Conservation (phyloP, 2,888 invertebrate species). For the Nysson spinosus region DNA sequence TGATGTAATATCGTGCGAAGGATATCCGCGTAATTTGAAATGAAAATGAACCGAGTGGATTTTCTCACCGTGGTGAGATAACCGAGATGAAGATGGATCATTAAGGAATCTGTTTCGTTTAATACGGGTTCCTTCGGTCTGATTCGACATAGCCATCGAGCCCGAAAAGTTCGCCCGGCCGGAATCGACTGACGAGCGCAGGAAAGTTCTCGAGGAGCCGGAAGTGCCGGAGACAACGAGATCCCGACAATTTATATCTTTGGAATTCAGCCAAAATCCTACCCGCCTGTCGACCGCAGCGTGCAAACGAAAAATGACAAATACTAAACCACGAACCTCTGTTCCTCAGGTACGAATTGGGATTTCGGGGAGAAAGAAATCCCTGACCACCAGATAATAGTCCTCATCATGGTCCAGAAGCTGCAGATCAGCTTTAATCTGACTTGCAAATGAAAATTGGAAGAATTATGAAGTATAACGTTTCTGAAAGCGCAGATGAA, state of each 20-base stretch:
- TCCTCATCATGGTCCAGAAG: too few species aligned
- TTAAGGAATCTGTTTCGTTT: conserved; percentile 14
- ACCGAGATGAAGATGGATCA: conserved; percentile 20
- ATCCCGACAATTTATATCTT: conserved; percentile 55
- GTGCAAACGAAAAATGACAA: conserved; percentile 43
- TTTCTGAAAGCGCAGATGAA: too few species aligned
- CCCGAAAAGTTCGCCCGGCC: conserved; percentile 8
- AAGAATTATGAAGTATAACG: too few species aligned
- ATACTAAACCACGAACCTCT: conserved; percentile 29
- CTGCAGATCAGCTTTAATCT: too few species aligned
- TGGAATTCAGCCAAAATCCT: conserved; percentile 50
- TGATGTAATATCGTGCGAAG: too few species aligned
- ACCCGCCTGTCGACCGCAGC: conserved; percentile 18
- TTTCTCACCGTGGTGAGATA: too few species aligned
- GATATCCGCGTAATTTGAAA: too few species aligned
- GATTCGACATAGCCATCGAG: conserved; percentile 9
- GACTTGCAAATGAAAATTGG: too few species aligned
- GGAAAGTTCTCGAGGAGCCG: conserved; percentile 37
- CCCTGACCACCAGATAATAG: too few species aligned
- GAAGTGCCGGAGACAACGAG: conserved; percentile 51
- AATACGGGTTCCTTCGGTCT: not conserved
- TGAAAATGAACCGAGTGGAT: too few species aligned
- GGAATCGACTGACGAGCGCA: conserved; percentile 27
- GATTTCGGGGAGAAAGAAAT: not conserved
- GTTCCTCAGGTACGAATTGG: conserved; percentile 8